Evolutionary conservation across 2,888 invertebrate genomes (phyloP).

Genomic region (Ephialtes manifestator): DNA sequence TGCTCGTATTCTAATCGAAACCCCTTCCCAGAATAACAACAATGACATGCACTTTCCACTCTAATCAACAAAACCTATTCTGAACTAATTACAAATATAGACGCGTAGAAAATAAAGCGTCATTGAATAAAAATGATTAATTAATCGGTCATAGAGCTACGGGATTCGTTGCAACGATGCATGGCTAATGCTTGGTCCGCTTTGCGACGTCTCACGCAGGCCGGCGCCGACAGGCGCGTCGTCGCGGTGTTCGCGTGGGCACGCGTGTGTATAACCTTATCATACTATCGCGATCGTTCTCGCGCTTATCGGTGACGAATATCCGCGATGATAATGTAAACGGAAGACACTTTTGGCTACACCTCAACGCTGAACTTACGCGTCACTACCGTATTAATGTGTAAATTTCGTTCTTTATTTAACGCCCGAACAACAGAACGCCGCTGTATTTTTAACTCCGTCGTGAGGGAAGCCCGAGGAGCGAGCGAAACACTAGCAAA

Average conservation of each 20-base stretch:
- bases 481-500: neutral
- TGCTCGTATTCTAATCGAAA: no score
- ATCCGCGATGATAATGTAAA: neutral
- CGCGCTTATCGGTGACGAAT: neutral
- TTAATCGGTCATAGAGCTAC: neutral
- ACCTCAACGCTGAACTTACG: neutral
- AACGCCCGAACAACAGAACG: neutral
- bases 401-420: neutral
- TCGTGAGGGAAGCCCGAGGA: neutral
- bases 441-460: conserved; percentile 9
- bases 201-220: neutral
- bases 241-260: neutral
- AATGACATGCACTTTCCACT: no score
- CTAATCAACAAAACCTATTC: no score
- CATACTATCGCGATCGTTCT: neutral
- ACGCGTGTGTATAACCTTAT: conserved; percentile 5
- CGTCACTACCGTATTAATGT: neutral
- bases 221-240: neutral
- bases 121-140: neutral
- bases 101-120: no score
- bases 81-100: no score
- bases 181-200: neutral
- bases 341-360: neutral
- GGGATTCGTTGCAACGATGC: neutral
- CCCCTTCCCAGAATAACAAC: no score